Evolutionary conservation across 2,113 vertebrate species (phyloP), one percentile per base, ranked within the genome.

Genomic region (Steatornis caripensis): DNA sequence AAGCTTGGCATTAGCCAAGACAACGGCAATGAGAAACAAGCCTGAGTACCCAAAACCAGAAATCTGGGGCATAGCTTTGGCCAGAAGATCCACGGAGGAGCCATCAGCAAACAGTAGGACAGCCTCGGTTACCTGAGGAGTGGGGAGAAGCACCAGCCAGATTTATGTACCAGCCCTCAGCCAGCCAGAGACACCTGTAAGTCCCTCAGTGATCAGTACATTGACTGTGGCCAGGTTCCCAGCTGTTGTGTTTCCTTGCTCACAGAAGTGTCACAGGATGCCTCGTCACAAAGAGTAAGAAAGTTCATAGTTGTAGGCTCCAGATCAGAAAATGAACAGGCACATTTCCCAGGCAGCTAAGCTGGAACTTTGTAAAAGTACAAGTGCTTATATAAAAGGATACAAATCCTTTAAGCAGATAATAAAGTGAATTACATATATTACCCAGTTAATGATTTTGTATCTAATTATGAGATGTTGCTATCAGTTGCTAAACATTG

Each of bases 401-500:
- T 39, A 85, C 14, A 89, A 87, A 94, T 83, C 34, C 61, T 82
- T 89, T 82, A 93, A 90, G 82, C 24, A 79, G 74, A 91, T 85
- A 94, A 95, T 90, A 77, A 93, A 94, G 75, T 64, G 43, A 76
- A 94, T 85, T 88, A 66, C 57, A 86, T 70, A 58, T 39, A 93
- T 86, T 92, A 72, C 58, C 71, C 74, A 80, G 70, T 91, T 93
- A 90, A 85, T 91, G 74, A 83, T 72, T 95, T 93, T 86, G 34
- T 74, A 48, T 65, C 81, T 87, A 91, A 94, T 95, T 91, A 88
- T 62, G 41, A 91, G 78, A 49, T 62, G 58, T 69, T 92, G 48
- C 60, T 84, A 68, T 55, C 48, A 26, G 45, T 68, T 91, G 49
- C 62, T 95, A 48, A 84, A 77, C 3, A 6, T 36, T 62, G 70